phyloP scores from a whole-genome alignment of 1,140 invertebrate species.

The Heliothis virescens region DNA sequence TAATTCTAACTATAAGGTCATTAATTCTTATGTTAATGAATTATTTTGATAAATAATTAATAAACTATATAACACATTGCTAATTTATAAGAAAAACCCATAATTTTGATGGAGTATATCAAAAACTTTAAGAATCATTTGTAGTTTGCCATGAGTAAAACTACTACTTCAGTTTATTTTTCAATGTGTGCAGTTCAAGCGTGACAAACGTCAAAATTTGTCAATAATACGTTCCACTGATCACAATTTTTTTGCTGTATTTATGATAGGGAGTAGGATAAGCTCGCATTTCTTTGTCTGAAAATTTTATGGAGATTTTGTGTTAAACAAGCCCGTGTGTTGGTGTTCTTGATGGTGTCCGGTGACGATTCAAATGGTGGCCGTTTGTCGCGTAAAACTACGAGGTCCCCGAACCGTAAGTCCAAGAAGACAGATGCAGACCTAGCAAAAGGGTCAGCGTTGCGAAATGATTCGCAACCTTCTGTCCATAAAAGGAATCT shows the following conservation, averaged over 20 bases:
- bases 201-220: constrained; percentile 68
- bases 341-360: constrained; percentile 85
- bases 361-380: constrained; percentile 86
- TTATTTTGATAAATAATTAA: too few relatives aligned
- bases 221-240: constrained; percentile 72
- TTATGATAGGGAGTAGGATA: constrained; percentile 76
- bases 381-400: constrained; percentile 84
- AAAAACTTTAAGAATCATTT: too few relatives aligned
- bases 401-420: constrained; percentile 85
- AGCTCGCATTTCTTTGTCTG: constrained; percentile 77
- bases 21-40: too few relatives aligned
- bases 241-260: constrained; percentile 73
- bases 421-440: constrained; percentile 85
- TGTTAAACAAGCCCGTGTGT: constrained; percentile 72
- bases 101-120: too few relatives aligned
- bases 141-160: not conserved
- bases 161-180: constrained; percentile 13
- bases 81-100: too few relatives aligned
- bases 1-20: too few relatives aligned
- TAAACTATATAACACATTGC: too few relatives aligned
- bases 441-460: constrained; percentile 84
- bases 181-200: constrained; percentile 29
- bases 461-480: constrained; percentile 86
- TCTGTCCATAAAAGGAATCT: constrained; percentile 95
- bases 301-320: constrained; percentile 78